These are phyloP conservation scores for Erpobdella octoculata DNA, from an alignment of 2,888 invertebrate genomes.

Conservation along the genomic window DNA sequence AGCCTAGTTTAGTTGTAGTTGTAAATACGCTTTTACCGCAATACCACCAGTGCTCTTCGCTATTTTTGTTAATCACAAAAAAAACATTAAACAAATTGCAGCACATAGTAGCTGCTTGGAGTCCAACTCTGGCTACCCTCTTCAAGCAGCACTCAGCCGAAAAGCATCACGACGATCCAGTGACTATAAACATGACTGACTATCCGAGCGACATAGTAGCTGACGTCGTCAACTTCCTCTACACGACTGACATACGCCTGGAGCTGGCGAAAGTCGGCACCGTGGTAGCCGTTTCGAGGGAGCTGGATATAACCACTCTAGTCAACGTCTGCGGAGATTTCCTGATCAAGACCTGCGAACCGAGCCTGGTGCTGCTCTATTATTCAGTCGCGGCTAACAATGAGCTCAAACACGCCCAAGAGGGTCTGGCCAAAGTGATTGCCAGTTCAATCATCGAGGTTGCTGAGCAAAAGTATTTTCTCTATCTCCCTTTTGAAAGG, in stretches of 20 bases:
- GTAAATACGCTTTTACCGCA: not conserved
- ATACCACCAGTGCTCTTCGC: not conserved
- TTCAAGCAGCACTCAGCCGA: conserved; percentile 20
- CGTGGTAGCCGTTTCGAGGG: conserved; percentile 26
- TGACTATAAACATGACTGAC: conserved; percentile 30
- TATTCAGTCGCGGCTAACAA: conserved; percentile 33
- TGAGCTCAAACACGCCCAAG: conserved; percentile 22
- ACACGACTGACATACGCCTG: conserved; percentile 29
- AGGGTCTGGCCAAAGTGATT: conserved; percentile 24
- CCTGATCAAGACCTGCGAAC: conserved; percentile 25
- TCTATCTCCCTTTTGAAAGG: conserved; percentile 21
- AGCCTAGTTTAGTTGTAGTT: not conserved
- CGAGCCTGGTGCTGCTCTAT: conserved; percentile 21
- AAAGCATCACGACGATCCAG: conserved; percentile 6
- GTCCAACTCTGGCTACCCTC: conserved; percentile 25
- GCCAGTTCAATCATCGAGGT: conserved; percentile 18
- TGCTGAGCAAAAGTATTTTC: conserved; percentile 18
- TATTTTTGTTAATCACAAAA: not conserved
- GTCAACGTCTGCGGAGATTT: conserved; percentile 29
- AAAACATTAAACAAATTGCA: not conserved
- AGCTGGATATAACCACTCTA: conserved; percentile 27
- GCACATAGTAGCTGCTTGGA: conserved; percentile 28
- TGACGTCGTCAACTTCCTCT: conserved; percentile 30
- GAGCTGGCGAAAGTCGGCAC: conserved; percentile 21
- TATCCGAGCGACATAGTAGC: conserved; percentile 23